Evolutionary conservation across 2,888 invertebrate genomes (phyloP).

Genomic region (Monoplex corrugatus): DNA sequence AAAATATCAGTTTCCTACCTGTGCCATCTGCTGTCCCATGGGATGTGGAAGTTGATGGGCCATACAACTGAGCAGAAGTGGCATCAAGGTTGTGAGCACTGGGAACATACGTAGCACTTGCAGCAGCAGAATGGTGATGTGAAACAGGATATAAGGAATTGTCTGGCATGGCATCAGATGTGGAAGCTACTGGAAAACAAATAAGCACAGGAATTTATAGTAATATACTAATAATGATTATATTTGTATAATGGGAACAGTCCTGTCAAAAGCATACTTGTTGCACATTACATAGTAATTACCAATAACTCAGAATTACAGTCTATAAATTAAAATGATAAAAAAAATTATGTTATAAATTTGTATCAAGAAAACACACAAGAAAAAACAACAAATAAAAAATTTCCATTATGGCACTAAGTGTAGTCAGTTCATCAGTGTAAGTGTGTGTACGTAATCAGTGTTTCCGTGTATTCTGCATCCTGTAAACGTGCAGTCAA

Average conservation of each 20-base stretch:
- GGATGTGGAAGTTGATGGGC: neutral
- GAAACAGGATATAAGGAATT: neutral
- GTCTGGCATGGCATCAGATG: neutral
- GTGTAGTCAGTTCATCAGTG: neutral
- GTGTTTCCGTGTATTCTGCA: no score
- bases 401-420: neutral
- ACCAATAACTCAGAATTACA: neutral
- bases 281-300: neutral
- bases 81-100: neutral
- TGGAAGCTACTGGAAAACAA: neutral
- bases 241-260: no score
- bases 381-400: neutral
- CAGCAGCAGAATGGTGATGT: neutral
- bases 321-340: neutral
- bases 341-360: neutral
- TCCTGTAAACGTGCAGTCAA: no score
- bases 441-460: no score
- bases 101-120: constrained; percentile 15
- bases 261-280: no score
- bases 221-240: neutral
- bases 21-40: neutral
- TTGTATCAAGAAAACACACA: no score
- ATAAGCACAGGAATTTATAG: neutral
- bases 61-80: neutral
- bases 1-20: neutral